These are phyloP conservation scores for Sipha flava DNA, from an alignment of 1,140 invertebrate genomes.

Conservation along the genomic window DNA sequence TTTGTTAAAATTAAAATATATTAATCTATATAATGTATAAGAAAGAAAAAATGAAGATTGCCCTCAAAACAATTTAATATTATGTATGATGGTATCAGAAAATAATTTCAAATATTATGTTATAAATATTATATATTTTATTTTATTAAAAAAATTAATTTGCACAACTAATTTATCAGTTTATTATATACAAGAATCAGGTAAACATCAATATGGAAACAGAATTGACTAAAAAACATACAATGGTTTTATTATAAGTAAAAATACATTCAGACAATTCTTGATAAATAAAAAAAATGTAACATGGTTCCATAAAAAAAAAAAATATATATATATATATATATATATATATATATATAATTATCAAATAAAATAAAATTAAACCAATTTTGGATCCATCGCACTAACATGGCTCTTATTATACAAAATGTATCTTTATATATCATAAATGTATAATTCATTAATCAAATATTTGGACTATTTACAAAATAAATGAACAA, in stretches of 20 bases:
- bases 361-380: background rate
- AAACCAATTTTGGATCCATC: background rate
- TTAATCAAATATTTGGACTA: background rate
- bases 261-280: constrained; percentile 25
- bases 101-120: background rate
- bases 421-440: background rate
- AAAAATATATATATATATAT: no score
- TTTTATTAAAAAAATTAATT: constrained; percentile 21
- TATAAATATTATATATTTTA: constrained; percentile 1
- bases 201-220: constrained; percentile 2
- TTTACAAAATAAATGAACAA: constrained; percentile 32
- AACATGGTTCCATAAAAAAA: constrained; percentile 1
- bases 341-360: no score
- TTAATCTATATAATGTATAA: no score
- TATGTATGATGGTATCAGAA: no score
- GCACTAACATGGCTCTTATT: background rate
- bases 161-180: constrained; percentile 14
- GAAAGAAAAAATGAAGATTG: no score
- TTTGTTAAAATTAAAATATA: no score
- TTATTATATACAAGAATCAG: constrained; percentile 9
- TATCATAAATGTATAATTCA: background rate
- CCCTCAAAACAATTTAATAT: no score
- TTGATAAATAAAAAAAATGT: background rate
- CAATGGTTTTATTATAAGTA: constrained; percentile 22
- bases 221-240: constrained; percentile 20